Conservation (phyloP, 35 echinoderm and acorn worm genomes). For the Nesometra sesokonis region DNA sequence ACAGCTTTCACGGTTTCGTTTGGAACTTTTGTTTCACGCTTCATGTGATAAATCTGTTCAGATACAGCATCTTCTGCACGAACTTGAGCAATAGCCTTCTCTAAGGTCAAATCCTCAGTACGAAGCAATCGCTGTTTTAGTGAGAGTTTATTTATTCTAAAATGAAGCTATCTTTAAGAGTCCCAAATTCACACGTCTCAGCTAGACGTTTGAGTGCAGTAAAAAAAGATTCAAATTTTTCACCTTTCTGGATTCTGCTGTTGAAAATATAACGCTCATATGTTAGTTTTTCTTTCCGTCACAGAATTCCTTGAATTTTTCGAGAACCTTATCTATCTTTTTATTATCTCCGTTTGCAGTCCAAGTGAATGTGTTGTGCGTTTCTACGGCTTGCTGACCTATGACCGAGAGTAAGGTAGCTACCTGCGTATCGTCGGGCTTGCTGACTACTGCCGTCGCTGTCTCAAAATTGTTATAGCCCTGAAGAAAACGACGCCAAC, state of each 20-base stretch:
- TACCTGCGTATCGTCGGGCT: conserved; percentile 15
- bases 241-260: conserved; percentile 30
- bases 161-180: conserved; percentile 25
- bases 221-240: conserved; percentile 37
- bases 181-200: conserved; percentile 44
- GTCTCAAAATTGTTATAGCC: conserved; percentile 27
- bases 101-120: conserved; percentile 15
- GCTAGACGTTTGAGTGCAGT: conserved; percentile 27
- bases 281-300: conserved; percentile 38
- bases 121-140: conserved; percentile 24
- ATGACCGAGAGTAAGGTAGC: conserved; percentile 46
- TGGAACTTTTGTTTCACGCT: not conserved
- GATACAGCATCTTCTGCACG: conserved; percentile 10
- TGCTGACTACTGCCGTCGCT: conserved; percentile 19
- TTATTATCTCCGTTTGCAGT: conserved; percentile 5
- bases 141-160: conserved; percentile 17
- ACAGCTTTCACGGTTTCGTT: too few species aligned
- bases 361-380: conserved; percentile 54
- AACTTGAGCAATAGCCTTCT: conserved; percentile 13
- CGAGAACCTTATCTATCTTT: conserved; percentile 24
- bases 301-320: conserved; percentile 35
- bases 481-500: conserved; percentile 40
- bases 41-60: not conserved
- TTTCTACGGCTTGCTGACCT: conserved; percentile 35
- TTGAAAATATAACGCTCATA: conserved; percentile 65